A percentile compares a stretch with the other conserved stretches of the same genome.
Evolutionary conservation across 2,797 vertebrate species (phyloP).

Genomic region (Oryzias sinensis): DNA sequence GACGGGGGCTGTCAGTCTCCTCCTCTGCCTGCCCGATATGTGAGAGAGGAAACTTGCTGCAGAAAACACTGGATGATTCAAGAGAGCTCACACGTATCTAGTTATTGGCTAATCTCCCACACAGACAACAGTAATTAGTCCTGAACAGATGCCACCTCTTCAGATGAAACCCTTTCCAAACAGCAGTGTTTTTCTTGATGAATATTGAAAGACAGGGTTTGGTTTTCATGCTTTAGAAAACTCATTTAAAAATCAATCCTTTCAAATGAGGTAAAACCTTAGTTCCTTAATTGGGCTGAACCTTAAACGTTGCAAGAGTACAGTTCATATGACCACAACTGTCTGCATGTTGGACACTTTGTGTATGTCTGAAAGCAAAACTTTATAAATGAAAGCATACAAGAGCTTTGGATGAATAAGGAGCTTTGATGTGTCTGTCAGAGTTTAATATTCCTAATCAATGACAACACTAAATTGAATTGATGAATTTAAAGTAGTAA

Average conservation of each 20-base stretch:
- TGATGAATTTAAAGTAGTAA: constrained; percentile 27
- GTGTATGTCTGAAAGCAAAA: too few relatives aligned
- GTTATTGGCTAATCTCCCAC: constrained; percentile 31
- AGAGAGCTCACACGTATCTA: constrained; percentile 20
- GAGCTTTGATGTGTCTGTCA: constrained; percentile 18
- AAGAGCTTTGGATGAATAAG: constrained; percentile 11
- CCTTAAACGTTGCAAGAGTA: neutral
- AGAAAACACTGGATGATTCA: constrained; percentile 10
- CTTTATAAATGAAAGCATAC: too few relatives aligned
- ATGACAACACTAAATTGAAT: constrained; percentile 28
- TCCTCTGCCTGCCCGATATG: constrained; percentile 11
- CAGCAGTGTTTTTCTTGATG: constrained; percentile 18
- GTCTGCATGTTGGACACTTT: too few relatives aligned
- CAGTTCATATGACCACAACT: neutral
- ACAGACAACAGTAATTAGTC: constrained; percentile 24
- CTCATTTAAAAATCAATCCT: constrained; percentile 3
- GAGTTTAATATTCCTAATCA: constrained; percentile 20
- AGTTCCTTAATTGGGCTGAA: neutral
- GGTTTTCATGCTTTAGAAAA: neutral
- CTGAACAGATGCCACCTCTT: constrained; percentile 35
- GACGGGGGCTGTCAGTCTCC: constrained; percentile 61
- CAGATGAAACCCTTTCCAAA: constrained; percentile 39
- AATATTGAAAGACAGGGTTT: constrained; percentile 2
- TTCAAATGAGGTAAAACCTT: neutral
- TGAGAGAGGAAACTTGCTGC: constrained; percentile 16